Conservation (phyloP, 2,888 invertebrate genomes). For the Parnassius smintheus region DNA sequence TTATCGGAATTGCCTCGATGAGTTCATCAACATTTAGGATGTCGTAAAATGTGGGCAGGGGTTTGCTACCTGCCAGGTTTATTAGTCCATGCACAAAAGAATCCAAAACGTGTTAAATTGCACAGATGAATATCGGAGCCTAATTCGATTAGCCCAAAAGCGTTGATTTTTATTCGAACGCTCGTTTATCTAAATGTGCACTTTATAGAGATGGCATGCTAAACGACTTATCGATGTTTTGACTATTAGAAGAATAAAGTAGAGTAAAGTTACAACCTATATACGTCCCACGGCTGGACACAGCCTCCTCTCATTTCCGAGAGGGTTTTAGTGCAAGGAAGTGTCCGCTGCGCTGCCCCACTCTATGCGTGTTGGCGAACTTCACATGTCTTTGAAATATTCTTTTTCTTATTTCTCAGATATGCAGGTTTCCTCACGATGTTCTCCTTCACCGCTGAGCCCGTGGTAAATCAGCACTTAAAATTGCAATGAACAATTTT, state of each 20-base stretch:
- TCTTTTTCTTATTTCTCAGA: no score
- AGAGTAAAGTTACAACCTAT: no score
- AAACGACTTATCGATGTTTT: constrained; percentile 31
- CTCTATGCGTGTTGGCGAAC: no score
- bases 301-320: no score
- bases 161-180: constrained; percentile 76
- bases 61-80: constrained; percentile 73
- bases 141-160: constrained; percentile 78
- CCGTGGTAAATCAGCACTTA: no score
- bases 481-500: no score
- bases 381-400: no score
- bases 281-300: no score
- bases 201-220: constrained; percentile 48
- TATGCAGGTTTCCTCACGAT: no score
- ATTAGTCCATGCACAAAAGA: constrained; percentile 71
- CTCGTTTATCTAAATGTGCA: constrained; percentile 70
- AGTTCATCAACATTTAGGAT: constrained; percentile 75
- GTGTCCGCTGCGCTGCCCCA: no score
- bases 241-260: neutral
- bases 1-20: constrained; percentile 62
- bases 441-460: no score
- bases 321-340: no score
- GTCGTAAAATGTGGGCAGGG: constrained; percentile 58
- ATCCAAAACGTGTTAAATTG: constrained; percentile 78
- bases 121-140: constrained; percentile 71